phyloP scores from a whole-genome alignment of 2,797 vertebrate genomes.

The Poecilia wingei region DNA sequence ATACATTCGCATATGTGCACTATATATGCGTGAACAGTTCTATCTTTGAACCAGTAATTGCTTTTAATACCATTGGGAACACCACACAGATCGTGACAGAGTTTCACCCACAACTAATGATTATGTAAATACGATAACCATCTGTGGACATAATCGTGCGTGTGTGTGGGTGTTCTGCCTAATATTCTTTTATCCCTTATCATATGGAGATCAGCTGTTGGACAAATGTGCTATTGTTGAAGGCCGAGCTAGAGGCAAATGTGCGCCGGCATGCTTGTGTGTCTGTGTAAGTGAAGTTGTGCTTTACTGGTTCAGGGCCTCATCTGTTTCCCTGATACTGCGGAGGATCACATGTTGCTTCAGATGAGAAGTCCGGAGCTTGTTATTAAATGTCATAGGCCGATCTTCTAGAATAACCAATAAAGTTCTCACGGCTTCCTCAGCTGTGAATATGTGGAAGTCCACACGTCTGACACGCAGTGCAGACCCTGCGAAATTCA shows the following conservation, averaged over 20 bases:
- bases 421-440: conserved; percentile 43
- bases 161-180: conserved; percentile 43
- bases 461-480: not conserved
- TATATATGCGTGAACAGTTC: conserved; percentile 10
- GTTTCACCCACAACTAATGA: conserved; percentile 64
- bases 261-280: conserved; percentile 29
- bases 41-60: conserved; percentile 51
- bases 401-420: conserved; percentile 72
- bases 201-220: conserved; percentile 57
- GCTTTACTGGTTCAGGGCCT: conserved; percentile 51
- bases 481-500: not conserved
- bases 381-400: conserved; percentile 71
- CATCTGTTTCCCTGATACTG: conserved; percentile 60
- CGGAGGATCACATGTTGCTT: conserved; percentile 53
- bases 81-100: conserved; percentile 55
- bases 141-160: conserved; percentile 52
- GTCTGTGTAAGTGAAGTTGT: conserved; percentile 38
- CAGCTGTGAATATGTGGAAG: not conserved
- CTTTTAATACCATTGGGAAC: conserved; percentile 48
- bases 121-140: conserved; percentile 71
- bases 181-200: conserved; percentile 66
- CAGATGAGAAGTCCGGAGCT: conserved; percentile 50
- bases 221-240: conserved; percentile 72
- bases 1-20: not conserved
- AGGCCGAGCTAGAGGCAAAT: conserved; percentile 29